A percentile compares a stretch with the other conserved stretches of the same genome.
These are phyloP conservation scores for Pangasianodon gigas DNA, from an alignment of 2,113 vertebrate species.

Conservation along the genomic window DNA sequence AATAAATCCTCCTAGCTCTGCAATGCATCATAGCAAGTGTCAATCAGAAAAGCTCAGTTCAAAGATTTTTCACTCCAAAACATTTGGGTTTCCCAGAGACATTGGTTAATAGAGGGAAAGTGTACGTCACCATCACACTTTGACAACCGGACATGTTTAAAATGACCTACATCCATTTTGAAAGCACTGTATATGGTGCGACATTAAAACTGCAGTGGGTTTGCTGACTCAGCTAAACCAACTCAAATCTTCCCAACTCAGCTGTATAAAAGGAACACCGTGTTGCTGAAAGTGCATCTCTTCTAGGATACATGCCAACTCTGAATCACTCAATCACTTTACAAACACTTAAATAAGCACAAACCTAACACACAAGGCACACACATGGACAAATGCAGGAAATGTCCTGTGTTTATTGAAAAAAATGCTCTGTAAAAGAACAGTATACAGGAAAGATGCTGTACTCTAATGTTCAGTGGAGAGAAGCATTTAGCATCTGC, in stretches of 20 bases:
- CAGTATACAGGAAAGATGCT: background rate
- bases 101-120: background rate
- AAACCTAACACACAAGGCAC: background rate
- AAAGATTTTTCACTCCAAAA: background rate
- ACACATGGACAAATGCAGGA: background rate
- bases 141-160: no score
- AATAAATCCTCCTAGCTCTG: slow-evolving; percentile 10
- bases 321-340: background rate
- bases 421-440: background rate
- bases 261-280: slow-evolving; percentile 12
- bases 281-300: slow-evolving; percentile 16
- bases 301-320: background rate
- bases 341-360: slow-evolving; percentile 1
- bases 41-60: background rate
- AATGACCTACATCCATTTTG: background rate
- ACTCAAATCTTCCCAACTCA: slow-evolving; percentile 16
- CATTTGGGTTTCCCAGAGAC: background rate
- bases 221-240: slow-evolving; percentile 7
- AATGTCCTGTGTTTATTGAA: background rate
- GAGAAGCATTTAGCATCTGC: background rate
- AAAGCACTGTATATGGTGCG: background rate
- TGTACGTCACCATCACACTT: background rate
- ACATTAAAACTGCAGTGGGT: background rate
- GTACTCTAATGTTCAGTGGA: background rate
- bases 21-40: slow-evolving; percentile 8